Base-by-base conservation (phyloP, 30 jellyfish, hydroid and myxozoan genomes). In the Aurelia aurita complex sp. Pacific region DNA sequence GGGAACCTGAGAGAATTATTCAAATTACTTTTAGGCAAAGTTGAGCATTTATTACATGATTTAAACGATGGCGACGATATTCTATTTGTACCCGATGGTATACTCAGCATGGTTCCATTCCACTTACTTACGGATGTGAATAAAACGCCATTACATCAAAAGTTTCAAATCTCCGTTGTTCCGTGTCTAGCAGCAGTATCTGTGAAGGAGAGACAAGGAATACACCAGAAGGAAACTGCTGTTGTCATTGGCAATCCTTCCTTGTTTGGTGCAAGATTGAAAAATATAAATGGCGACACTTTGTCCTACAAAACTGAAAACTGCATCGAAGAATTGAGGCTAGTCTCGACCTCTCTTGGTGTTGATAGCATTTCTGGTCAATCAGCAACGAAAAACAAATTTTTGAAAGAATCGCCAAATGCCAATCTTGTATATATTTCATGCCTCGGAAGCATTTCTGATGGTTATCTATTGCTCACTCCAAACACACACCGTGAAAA, bases 191-290 rank as follows among this genome's bases (percentile, higher is more conserved):
- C 95, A 2, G 79, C 69, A 32, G 19, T 86, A 19, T 4, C 71
- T 57, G 74, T 9, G 35, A 29, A 23, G 51, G 29, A 38, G 13
- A 6, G n/a, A 10, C 14, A 11, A 13, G 12, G 16, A 5, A 12
- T 35, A 51, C 13, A n/a, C 18, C 74, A 54, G 64, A 3, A 38
- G 4, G 23, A 55, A 8, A 77, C 66, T 3, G 73, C 84, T 3
- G 38, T 86, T 36, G 95, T 80, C n/a, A 50, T 69, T 46, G 95
- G 95, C 64, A 86, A 86, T 38, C 81, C 95, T 29, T 52, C 66
- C 64, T 59, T 86, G 53, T 7, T 10, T 32, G 85, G 69, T 53
- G 89, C 95, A 10, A 36, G 64, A 34, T 32, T 86, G 3, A 68
- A 38, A 18, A 76, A 86, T 57, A 67, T 68, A 14, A 75, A 70